These are phyloP conservation scores for Sarcophaga carnaria DNA, from an alignment of 2,888 invertebrate genomes.

Conservation along the genomic window DNA sequence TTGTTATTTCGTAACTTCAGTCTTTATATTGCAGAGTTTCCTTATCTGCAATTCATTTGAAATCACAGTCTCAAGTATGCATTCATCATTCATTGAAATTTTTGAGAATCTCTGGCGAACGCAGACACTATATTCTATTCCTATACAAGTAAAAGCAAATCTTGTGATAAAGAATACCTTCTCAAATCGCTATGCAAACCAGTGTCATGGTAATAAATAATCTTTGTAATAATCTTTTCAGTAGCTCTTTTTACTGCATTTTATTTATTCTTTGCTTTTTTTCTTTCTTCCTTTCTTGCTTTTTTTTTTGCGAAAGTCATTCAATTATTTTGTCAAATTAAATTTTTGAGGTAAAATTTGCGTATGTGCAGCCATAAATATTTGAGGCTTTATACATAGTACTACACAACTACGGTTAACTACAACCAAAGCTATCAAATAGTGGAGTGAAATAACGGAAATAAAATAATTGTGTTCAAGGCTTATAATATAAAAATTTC, in stretches of 20 bases:
- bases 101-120: background rate
- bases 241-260: background rate
- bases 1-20: background rate
- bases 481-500: background rate
- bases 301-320: background rate
- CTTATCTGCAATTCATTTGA: background rate
- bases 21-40: slow-evolving; percentile 5
- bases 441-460: no score
- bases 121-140: background rate
- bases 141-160: background rate
- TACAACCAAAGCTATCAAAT: no score
- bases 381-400: no score
- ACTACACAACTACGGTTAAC: no score
- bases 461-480: no score
- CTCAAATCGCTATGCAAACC: slow-evolving; percentile 9
- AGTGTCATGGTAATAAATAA: slow-evolving; percentile 3
- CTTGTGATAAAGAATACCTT: background rate
- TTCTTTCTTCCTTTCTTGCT: no score
- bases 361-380: no score
- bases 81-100: background rate
- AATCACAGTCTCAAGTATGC: no score
- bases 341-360: no score
- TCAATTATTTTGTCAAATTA: no score
- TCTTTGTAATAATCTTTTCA: slow-evolving; percentile 4
- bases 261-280: no score